Evolutionary conservation across 2,888 invertebrate species (phyloP).

Genomic region (Bembecia ichneumoniformis): DNA sequence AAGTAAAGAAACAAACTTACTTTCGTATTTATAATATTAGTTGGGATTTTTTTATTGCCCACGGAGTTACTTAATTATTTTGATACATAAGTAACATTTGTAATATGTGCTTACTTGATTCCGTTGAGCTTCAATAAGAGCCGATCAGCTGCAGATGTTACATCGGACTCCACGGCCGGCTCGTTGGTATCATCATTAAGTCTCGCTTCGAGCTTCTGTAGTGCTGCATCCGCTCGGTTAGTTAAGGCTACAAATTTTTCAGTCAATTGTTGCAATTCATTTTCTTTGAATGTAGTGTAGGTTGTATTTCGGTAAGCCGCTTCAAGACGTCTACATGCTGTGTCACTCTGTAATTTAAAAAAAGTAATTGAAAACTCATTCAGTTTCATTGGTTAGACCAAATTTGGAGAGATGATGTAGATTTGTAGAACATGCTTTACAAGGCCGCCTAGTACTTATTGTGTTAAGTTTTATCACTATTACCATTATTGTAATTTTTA

Average conservation of each 20-base stretch:
- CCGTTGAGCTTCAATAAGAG: slow-evolving; percentile 43
- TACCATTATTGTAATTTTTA: too few species aligned
- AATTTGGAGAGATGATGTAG: too few species aligned
- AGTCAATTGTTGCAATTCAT: slow-evolving; percentile 52
- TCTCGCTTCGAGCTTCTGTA: slow-evolving; percentile 49
- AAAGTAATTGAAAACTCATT: neutral
- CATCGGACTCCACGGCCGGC: slow-evolving; percentile 34
- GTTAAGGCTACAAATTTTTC: slow-evolving; percentile 62
- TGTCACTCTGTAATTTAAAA: slow-evolving; percentile 31
- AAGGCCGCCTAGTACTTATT: too few species aligned
- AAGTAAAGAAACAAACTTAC: too few species aligned
- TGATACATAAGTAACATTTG: neutral
- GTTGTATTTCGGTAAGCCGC: slow-evolving; percentile 49
- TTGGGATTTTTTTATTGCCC: too few species aligned
- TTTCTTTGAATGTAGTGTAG: slow-evolving; percentile 45
- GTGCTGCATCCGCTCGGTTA: slow-evolving; percentile 56
- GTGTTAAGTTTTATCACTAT: too few species aligned
- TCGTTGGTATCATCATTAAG: slow-evolving; percentile 36
- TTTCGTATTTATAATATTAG: too few species aligned
- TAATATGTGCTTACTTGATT: slow-evolving; percentile 33
- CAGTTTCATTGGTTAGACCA: neutral
- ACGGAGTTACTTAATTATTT: too few species aligned
- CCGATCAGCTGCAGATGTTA: slow-evolving; percentile 44
- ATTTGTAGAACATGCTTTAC: too few species aligned
- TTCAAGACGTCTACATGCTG: slow-evolving; percentile 51